These are phyloP conservation scores for Drosophila cognata DNA, from an alignment of 2,888 invertebrate species.

Conservation along the genomic window DNA sequence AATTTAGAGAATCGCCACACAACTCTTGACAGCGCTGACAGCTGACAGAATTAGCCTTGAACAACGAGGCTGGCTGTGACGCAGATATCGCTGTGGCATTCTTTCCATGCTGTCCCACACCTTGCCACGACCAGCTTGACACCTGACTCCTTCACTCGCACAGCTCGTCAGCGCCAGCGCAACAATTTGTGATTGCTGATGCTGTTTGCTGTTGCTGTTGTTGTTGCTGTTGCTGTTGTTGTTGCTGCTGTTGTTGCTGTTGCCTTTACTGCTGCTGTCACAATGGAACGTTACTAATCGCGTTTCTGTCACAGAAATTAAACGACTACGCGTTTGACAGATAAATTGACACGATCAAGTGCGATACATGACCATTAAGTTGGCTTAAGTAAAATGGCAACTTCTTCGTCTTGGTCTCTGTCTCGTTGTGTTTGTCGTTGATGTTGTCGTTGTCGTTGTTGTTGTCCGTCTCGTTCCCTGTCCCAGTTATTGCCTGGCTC, in stretches of 20 bases:
- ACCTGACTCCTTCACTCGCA: slow-evolving; percentile 44
- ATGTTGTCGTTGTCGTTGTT: neutral
- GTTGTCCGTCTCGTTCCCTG: slow-evolving; percentile 2
- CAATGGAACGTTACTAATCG: slow-evolving; percentile 77
- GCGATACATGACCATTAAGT: slow-evolving; percentile 63
- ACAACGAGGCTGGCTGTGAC: slow-evolving; percentile 34
- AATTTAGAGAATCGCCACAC: slow-evolving; percentile 71
- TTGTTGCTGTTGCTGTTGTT: slow-evolving; percentile 16
- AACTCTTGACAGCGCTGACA: slow-evolving; percentile 79
- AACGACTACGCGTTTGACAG: slow-evolving; percentile 77
- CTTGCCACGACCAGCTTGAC: slow-evolving; percentile 28
- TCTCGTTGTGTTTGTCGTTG: neutral
- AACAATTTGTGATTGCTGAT: slow-evolving; percentile 38
- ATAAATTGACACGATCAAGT: slow-evolving; percentile 80
- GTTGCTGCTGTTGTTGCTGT: slow-evolving; percentile 34
- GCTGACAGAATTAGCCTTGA: slow-evolving; percentile 83
- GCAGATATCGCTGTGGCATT: slow-evolving; percentile 45
- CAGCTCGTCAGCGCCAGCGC: slow-evolving; percentile 52
- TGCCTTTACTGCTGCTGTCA: slow-evolving; percentile 41
- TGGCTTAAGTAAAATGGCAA: slow-evolving; percentile 75
- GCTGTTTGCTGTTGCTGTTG: slow-evolving; percentile 27
- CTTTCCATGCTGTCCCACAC: slow-evolving; percentile 31
- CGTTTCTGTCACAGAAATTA: slow-evolving; percentile 81
- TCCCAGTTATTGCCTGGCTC: slow-evolving; percentile 5
- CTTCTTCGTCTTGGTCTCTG: slow-evolving; percentile 35